A percentile compares a stretch with the other conserved stretches of the same genome.
phyloP scores from a whole-genome alignment of 2,888 invertebrate species.

The Eurytoma adleriae region DNA sequence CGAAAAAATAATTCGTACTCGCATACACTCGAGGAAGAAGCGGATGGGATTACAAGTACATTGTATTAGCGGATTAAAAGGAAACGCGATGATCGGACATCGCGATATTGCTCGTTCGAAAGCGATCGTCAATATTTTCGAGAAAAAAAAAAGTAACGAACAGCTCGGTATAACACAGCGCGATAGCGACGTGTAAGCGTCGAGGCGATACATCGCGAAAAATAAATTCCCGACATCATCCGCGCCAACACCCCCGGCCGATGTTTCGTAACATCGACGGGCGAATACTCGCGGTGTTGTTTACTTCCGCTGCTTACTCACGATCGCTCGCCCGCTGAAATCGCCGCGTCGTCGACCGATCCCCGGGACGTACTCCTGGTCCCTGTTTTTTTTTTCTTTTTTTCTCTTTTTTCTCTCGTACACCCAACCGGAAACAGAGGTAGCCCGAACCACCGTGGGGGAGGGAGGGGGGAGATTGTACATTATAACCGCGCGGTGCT shows the following conservation, averaged over 20 bases:
- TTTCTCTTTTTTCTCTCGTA: not conserved
- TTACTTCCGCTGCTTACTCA: slow-evolving; percentile 52
- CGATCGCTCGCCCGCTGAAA: not conserved
- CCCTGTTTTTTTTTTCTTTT: too few relatives aligned
- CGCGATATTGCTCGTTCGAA: too few relatives aligned
- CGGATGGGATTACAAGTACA: too few relatives aligned
- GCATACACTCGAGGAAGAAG: too few relatives aligned
- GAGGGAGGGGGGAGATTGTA: not conserved
- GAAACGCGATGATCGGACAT: too few relatives aligned
- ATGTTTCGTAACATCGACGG: slow-evolving; percentile 13
- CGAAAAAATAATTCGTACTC: too few relatives aligned
- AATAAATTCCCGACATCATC: not conserved
- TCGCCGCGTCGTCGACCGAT: slow-evolving; percentile 5
- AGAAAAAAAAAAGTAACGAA: not conserved
- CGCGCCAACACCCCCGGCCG: not conserved
- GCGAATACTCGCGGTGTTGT: slow-evolving; percentile 39
- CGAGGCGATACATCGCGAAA: not conserved
- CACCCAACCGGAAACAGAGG: not conserved
- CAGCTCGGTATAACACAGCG: not conserved
- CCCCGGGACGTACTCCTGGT: not conserved
- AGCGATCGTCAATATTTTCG: too few relatives aligned
- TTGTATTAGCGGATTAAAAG: too few relatives aligned
- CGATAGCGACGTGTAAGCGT: not conserved
- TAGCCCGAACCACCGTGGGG: not conserved
- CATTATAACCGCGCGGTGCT: slow-evolving; percentile 16